Conservation (phyloP, 1,140 invertebrate species). For the Chionoecetes opilio region DNA sequence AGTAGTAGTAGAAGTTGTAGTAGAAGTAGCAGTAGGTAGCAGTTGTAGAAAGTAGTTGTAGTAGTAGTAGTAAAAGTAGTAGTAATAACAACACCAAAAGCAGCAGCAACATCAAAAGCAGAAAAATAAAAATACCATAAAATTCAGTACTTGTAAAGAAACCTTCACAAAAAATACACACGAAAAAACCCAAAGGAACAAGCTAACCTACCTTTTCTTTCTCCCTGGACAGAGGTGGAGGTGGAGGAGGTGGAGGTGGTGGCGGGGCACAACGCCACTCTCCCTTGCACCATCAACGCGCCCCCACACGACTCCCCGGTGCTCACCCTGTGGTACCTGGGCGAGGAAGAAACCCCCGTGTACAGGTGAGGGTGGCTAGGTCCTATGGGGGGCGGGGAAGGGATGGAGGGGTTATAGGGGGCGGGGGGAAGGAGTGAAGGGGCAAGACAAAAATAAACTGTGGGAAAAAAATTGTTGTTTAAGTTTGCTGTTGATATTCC, state of each 20-base stretch:
- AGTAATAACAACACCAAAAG: too few species aligned
- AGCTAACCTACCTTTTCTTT: neutral
- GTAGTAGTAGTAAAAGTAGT: too few species aligned
- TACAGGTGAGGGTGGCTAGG: conserved; percentile 75
- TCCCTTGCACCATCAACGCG: conserved; percentile 76
- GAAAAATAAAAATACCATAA: neutral
- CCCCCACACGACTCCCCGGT: conserved; percentile 72
- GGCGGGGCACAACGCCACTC: conserved; percentile 73
- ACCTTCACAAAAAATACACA: neutral
- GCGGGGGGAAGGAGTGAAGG: too few species aligned
- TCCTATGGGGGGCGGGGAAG: too few species aligned
- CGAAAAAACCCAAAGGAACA: neutral
- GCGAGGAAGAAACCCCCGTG: conserved; percentile 73
- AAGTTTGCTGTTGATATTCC: too few species aligned
- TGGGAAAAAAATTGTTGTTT: too few species aligned
- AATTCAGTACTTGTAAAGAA: neutral
- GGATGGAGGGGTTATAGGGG: neutral
- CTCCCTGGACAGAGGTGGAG: conserved; percentile 53
- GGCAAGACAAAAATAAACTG: too few species aligned
- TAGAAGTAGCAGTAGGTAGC: too few species aligned
- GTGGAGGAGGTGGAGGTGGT: conserved; percentile 77
- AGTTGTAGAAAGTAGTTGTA: too few species aligned
- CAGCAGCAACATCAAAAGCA: neutral
- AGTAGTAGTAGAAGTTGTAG: too few species aligned
- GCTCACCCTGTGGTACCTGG: conserved; percentile 79